phyloP scores from a whole-genome alignment of 2,888 invertebrate genomes.

The Tribolium freemani region DNA sequence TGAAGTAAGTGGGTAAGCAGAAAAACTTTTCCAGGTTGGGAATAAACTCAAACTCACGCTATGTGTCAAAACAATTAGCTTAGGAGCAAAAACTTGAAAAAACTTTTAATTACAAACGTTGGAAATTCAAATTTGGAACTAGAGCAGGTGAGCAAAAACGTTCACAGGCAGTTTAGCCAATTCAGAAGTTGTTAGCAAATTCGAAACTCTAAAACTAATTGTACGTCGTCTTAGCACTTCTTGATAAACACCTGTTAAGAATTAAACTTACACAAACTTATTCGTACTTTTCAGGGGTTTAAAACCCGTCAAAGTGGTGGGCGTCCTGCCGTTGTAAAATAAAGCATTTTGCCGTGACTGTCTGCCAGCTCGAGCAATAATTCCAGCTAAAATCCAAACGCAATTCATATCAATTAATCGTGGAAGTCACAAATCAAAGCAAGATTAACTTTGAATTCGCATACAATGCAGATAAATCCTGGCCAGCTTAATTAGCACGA shows the following conservation, averaged over 20 bases:
- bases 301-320: not conserved
- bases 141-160: not conserved
- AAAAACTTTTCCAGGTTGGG: not conserved
- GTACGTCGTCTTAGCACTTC: not conserved
- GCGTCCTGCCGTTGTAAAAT: constrained; percentile 12
- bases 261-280: not conserved
- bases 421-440: constrained; percentile 50
- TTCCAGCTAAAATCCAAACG: constrained; percentile 39
- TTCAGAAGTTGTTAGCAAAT: not conserved
- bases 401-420: constrained; percentile 50
- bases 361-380: constrained; percentile 20
- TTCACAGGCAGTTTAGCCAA: not conserved
- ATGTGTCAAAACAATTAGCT: not conserved
- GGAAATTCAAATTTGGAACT: not conserved
- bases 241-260: not conserved
- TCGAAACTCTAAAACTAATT: not conserved
- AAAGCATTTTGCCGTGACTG: constrained; percentile 19
- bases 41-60: not conserved
- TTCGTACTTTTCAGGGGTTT: no score
- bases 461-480: constrained; percentile 50
- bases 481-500: constrained; percentile 48
- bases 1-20: not conserved
- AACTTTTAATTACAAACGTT: not conserved
- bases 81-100: not conserved
- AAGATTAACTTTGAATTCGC: constrained; percentile 51